Percentiles rank a stretch among this genome's conserved stretches.
phyloP scores from a whole-genome alignment of 2,113 vertebrate species.

The Melanerpes formicivorus region DNA sequence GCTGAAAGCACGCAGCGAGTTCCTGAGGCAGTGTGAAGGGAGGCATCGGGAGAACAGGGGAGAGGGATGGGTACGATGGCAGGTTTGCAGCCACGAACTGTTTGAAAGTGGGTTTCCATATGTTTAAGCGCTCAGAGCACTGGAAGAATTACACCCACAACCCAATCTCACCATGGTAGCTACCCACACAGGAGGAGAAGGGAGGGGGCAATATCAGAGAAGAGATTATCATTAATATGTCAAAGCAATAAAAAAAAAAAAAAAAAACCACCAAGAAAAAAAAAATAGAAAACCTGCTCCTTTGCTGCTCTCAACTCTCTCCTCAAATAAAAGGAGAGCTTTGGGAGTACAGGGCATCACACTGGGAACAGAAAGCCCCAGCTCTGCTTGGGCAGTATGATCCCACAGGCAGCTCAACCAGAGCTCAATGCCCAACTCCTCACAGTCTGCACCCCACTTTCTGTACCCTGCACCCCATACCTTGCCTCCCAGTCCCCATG shows the following conservation, averaged over 20 bases:
- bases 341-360: accelerated
- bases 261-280: neutral
- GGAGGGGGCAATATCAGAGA: neutral
- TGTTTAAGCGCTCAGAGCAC: slow-evolving; percentile 35
- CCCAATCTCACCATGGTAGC: slow-evolving; percentile 71
- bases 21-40: neutral
- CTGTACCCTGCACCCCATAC: neutral
- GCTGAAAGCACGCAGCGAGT: neutral
- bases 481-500: neutral
- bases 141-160: slow-evolving; percentile 75
- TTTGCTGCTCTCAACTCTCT: neutral
- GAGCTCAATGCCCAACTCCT: accelerated
- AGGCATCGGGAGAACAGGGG: neutral
- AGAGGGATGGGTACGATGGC: neutral
- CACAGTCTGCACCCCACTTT: neutral
- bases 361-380: neutral
- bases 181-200: slow-evolving; percentile 68
- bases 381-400: neutral
- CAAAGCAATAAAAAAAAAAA: neutral
- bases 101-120: slow-evolving; percentile 64
- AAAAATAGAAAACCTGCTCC: neutral
- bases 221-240: slow-evolving; percentile 30
- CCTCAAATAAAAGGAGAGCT: neutral
- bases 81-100: slow-evolving; percentile 64
- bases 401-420: neutral